These are phyloP conservation scores for Torymus texanus DNA, from an alignment of 2,888 invertebrate genomes.

Conservation along the genomic window DNA sequence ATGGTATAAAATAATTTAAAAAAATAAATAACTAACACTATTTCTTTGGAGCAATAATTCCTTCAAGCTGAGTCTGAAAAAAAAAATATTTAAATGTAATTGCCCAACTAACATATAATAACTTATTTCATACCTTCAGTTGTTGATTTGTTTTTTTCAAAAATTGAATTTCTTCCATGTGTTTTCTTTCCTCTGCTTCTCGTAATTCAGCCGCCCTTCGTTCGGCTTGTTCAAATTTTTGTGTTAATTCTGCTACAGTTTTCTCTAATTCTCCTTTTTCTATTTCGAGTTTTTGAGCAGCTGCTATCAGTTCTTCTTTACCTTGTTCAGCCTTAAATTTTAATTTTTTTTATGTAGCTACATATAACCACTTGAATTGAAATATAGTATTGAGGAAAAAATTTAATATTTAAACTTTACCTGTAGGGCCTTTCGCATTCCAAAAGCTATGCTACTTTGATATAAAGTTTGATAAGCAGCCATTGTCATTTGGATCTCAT, in stretches of 20 bases:
- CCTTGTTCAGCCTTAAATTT: slow-evolving; percentile 85
- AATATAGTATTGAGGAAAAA: neutral
- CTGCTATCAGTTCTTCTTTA: slow-evolving; percentile 86
- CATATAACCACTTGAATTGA: neutral
- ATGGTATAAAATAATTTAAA: slow-evolving; percentile 23
- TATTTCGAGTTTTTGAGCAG: slow-evolving; percentile 82
- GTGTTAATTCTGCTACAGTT: slow-evolving; percentile 79
- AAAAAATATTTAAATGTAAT: slow-evolving; percentile 47
- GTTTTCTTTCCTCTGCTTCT: slow-evolving; percentile 93
- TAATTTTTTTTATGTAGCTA: slow-evolving; percentile 8
- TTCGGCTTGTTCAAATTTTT: slow-evolving; percentile 89
- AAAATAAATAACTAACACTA: slow-evolving; percentile 72
- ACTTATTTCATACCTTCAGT: slow-evolving; percentile 81
- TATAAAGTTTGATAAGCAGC: slow-evolving; percentile 97
- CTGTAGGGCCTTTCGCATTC: slow-evolving; percentile 97
- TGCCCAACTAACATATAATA: neutral
- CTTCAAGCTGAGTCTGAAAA: slow-evolving; percentile 91
- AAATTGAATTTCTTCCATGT: slow-evolving; percentile 93
- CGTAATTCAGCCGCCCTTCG: slow-evolving; percentile 88
- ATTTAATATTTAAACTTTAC: slow-evolving; percentile 70
- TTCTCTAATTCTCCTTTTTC: slow-evolving; percentile 80
- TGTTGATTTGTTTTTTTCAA: slow-evolving; percentile 96
- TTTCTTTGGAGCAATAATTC: slow-evolving; percentile 95
- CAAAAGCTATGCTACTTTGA: slow-evolving; percentile 98
- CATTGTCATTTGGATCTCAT: slow-evolving; percentile 97